Evolutionary conservation across 2,888 invertebrate species (phyloP).

Genomic region (Chrysolina oricalcia): DNA sequence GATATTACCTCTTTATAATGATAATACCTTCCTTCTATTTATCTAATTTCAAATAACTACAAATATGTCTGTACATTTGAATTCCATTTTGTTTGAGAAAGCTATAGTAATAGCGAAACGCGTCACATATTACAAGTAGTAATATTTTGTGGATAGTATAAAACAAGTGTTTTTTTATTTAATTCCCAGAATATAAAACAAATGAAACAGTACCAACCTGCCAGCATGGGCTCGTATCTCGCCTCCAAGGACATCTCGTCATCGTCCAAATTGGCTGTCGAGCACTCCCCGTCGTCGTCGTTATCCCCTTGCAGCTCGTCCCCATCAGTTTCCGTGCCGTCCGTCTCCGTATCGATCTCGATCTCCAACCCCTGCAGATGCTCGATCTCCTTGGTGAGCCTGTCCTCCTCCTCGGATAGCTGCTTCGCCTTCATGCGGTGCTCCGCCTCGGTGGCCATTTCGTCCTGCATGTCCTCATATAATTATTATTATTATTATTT

Average conservation of each 20-base stretch:
- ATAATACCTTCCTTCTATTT: no score
- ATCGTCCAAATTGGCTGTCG: constrained; percentile 54
- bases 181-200: background rate
- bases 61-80: no score
- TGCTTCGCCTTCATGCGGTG: constrained; percentile 80
- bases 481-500: no score
- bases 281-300: constrained; percentile 62
- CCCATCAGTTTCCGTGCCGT: constrained; percentile 84
- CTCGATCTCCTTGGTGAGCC: constrained; percentile 83
- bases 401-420: constrained; percentile 84
- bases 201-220: constrained; percentile 69
- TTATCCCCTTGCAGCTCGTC: constrained; percentile 76
- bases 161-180: no score
- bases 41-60: no score
- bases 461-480: constrained; percentile 63
- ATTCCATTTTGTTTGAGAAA: no score
- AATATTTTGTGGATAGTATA: no score
- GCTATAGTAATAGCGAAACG: no score
- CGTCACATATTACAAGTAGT: no score
- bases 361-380: constrained; percentile 83
- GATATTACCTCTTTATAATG: no score
- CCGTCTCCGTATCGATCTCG: constrained; percentile 87
- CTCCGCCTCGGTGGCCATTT: constrained; percentile 76
- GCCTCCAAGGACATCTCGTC: constrained; percentile 76
- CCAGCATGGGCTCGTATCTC: constrained; percentile 81